A percentile compares a stretch with the other conserved stretches of the same genome.
Evolutionary conservation across 2,113 vertebrate genomes (phyloP).

Genomic region (Psittacus erithacus): DNA sequence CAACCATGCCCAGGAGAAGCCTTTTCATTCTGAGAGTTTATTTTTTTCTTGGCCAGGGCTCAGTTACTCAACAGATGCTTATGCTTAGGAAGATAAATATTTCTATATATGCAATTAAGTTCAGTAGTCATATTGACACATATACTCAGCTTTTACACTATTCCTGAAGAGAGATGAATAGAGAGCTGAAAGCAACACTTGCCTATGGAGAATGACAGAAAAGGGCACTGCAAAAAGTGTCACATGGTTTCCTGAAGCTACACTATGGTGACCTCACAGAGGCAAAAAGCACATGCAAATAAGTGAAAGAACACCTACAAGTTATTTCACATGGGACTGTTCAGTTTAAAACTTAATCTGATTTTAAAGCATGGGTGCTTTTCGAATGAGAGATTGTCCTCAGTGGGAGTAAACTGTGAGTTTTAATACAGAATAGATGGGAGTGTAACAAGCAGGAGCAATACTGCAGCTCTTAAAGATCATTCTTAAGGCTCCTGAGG

Average conservation of each 20-base stretch:
- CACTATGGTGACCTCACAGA: background rate
- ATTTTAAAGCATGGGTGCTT: background rate
- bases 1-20: background rate
- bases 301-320: background rate
- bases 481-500: background rate
- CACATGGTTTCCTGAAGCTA: background rate
- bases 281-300: background rate
- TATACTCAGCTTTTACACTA: background rate
- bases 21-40: background rate
- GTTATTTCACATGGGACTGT: background rate
- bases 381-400: background rate
- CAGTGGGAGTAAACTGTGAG: background rate
- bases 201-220: background rate
- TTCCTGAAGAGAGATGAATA: background rate
- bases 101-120: background rate
- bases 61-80: background rate
- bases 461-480: background rate
- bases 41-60: background rate
- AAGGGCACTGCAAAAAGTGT: background rate
- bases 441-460: background rate
- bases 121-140: background rate
- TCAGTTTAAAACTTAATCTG: background rate
- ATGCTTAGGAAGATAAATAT: background rate
- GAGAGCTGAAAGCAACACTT: background rate
- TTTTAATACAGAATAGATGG: background rate